Evolutionary conservation across 2,797 vertebrate species (phyloP), one percentile per base, ranked within the genome.

Genomic region (Sebastes minor): DNA sequence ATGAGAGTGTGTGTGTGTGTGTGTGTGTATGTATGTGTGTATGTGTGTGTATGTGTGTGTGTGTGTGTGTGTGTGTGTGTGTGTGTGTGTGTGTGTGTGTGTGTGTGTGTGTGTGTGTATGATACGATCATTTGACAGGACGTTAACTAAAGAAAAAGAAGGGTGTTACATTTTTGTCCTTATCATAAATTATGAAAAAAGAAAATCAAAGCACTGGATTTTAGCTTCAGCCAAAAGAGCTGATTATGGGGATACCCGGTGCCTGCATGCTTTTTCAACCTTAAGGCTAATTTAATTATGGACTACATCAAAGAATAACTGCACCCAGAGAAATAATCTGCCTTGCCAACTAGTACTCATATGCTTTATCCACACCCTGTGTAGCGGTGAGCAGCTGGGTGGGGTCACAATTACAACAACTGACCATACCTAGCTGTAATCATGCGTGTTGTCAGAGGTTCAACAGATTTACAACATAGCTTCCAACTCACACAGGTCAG

Each of bases 251-350:
- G 65, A 66, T 49, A 65, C 53, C n/a, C 11, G 0, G 33, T 76
- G 59, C 53, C 74, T 69, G 74, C 65, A 79, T 67, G 77, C 3
- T 27, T 73, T 64, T 83, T 62, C 25, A 81, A 76, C 65, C 57
- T 78, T 28, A 56, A 66, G 33, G 35, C 57, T 89, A 68, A 81
- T 83, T 59, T 49, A 74, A 77, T 77, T 52, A 68, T 67, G 22
- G 42, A 72, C 57, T 61, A 56, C 62, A 80, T 72, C 57, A 83
- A 81, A 81, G 57, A 52, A 55, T 32, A 66, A 66, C 59, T 73
- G 59, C 33, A 64, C 22, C 27, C 28, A 60, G 33, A 74, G n/a
- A 76, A 77, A 80, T 27, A 35, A 60, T 68, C 18, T 53, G 52
- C n/a, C n/a, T n/a, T 73, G 38, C 30, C 49, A 73, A 69, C 56